Evolutionary conservation across 2,797 vertebrate genomes (phyloP), one percentile per base, ranked within the genome.

Genomic region (Hyperoplus immaculatus): DNA sequence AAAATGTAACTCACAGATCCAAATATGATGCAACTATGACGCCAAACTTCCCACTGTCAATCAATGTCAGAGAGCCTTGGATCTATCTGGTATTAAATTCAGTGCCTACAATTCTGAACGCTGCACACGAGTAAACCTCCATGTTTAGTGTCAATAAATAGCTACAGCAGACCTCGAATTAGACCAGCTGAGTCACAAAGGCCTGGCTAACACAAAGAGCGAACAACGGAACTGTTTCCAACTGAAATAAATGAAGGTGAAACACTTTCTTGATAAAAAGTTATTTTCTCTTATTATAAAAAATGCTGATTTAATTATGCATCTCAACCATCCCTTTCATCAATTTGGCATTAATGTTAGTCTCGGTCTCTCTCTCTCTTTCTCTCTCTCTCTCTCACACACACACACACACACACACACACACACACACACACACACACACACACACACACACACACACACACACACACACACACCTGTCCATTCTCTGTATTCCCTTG

Each of bases 111-210:
- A 73, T 66, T 69, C 54, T 69, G 18, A 83, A 73, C 70, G 66
- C 62, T 61, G 59, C 75, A 74, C 76, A 73, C 74, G 59, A 50
- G 50, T 67, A 56, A 54, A 11, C 58, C 72, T 43, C 47, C 46
- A 57, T 61, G 61, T 54, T 57, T 39, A 70, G 51, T 72, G 84
- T 82, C 78, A 80, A 74, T 77, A 86, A 81, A 91, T 83, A 86
- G 70, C 79, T 74, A 58, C 76, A 77, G 72, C 73, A 59, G 78
- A 78, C 61, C 84, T 87, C 38, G 81, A 84, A 87, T 89, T 86
- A 90, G 80, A 81, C 38, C 1, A 9, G 77, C 70, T 85, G 85
- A 86, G 86, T 89, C 87, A 84, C 76, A 1, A 21, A 65, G 65
- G 51, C 76, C 69, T 49, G 36, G 58, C 72, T 13, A 60, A 69